A percentile compares a stretch with the other conserved stretches of the same genome.
These are phyloP conservation scores for Daboia siamensis DNA, from an alignment of 2,113 vertebrate species.

Conservation along the genomic window DNA sequence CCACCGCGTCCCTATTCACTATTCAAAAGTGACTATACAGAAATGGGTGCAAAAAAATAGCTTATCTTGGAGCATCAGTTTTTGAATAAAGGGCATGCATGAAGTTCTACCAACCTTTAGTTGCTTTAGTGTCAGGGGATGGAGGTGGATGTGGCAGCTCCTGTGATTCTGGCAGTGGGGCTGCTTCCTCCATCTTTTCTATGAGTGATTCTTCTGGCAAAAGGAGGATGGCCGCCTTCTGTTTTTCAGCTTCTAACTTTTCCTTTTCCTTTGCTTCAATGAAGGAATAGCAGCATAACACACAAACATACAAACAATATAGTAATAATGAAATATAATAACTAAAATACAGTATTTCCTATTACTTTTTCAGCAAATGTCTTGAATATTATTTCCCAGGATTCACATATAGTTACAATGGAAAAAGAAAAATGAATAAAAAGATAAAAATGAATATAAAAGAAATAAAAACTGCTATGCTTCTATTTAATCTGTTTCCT, in stretches of 20 bases:
- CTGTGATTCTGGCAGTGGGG: background rate
- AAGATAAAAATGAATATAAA: background rate
- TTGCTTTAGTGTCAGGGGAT: constrained; percentile 34
- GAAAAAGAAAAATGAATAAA: background rate
- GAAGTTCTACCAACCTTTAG: constrained; percentile 51
- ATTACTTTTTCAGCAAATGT: background rate
- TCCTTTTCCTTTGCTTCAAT: constrained; percentile 57
- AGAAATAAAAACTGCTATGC: background rate
- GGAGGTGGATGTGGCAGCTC: background rate
- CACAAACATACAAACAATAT: background rate
- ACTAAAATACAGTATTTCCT: background rate
- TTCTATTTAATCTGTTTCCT: background rate
- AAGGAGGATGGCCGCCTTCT: background rate
- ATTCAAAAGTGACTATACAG: background rate
- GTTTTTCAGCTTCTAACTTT: constrained; percentile 53
- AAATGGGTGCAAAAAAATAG: background rate
- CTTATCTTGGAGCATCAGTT: background rate
- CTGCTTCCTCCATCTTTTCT: constrained; percentile 53
- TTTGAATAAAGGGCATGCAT: background rate
- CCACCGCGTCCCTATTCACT: background rate
- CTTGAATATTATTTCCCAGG: background rate
- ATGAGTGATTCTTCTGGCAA: constrained; percentile 8
- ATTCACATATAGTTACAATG: background rate
- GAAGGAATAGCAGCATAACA: constrained; percentile 16
- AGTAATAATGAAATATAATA: background rate